Conservation (phyloP, 2,797 vertebrate species). For the Acropternis orthonyx region DNA sequence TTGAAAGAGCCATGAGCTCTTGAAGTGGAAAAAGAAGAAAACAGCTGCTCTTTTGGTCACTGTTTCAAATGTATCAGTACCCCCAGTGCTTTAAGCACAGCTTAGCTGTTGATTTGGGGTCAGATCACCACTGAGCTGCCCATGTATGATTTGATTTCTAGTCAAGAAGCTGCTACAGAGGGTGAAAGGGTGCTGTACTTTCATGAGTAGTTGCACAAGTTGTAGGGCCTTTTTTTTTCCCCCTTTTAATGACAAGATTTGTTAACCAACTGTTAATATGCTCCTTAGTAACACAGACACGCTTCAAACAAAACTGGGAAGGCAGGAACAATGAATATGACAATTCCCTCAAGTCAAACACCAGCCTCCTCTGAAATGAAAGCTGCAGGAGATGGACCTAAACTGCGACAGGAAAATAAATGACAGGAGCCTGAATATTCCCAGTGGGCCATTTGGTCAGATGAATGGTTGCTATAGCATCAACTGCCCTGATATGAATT, state of each 20-base stretch:
- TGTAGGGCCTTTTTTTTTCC: neutral
- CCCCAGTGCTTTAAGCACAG: neutral
- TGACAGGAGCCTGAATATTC: neutral
- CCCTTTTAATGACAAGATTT: neutral
- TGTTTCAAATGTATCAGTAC: neutral
- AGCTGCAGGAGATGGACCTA: neutral
- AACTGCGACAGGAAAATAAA: neutral
- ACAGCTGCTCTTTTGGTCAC: neutral
- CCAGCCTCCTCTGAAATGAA: neutral
- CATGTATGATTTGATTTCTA: neutral
- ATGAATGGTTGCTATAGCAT: conserved; percentile 24
- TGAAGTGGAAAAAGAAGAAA: neutral
- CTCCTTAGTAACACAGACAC: neutral
- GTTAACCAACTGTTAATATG: neutral
- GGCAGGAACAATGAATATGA: neutral
- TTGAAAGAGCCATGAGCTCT: neutral
- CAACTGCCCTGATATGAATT: neutral
- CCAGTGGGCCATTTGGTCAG: neutral
- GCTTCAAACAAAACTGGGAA: neutral
- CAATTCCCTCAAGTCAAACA: neutral
- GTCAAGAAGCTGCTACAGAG: neutral
- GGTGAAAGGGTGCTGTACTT: neutral
- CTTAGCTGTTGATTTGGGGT: neutral
- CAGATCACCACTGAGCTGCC: neutral
- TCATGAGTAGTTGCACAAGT: neutral